Conservation (phyloP, 1,140 invertebrate genomes). For the Temnothorax longispinosus region DNA sequence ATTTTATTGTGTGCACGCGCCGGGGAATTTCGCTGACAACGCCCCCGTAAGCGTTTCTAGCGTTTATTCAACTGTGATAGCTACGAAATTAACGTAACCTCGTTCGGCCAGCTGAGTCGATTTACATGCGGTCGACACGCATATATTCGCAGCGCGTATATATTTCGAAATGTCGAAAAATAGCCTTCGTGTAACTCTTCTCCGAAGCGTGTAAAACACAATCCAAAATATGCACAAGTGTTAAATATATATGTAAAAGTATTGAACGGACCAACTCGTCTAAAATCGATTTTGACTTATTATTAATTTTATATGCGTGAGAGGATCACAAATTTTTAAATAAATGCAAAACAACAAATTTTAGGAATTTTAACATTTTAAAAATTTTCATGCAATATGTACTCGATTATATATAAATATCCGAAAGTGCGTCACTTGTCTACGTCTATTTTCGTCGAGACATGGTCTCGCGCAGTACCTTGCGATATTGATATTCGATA, state of each 20-base stretch:
- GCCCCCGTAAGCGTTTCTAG: slow-evolving; percentile 47
- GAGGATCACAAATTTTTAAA: neutral
- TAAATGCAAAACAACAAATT: neutral
- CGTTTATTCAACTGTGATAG: slow-evolving; percentile 66
- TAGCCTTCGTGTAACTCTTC: neutral
- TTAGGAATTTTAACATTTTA: neutral
- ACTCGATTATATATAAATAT: slow-evolving; percentile 8
- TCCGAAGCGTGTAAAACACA: neutral
- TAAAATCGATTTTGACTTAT: neutral
- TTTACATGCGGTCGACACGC: slow-evolving; percentile 39
- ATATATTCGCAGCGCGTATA: neutral
- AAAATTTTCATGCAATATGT: neutral
- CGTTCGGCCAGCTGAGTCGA: slow-evolving; percentile 53
- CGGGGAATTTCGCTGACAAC: slow-evolving; percentile 59
- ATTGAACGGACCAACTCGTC: neutral
- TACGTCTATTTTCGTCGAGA: slow-evolving; percentile 23
- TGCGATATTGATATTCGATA: slow-evolving; percentile 35
- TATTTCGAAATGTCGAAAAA: slow-evolving; percentile 3
- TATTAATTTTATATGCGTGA: neutral
- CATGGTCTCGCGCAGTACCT: neutral
- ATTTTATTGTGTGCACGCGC: slow-evolving; percentile 51
- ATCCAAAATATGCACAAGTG: neutral
- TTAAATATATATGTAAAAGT: neutral
- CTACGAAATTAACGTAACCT: slow-evolving; percentile 69
- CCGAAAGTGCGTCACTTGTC: neutral